Percentiles rank a stretch among this genome's conserved stretches.
These are phyloP conservation scores for Morphnarchus princeps DNA, from an alignment of 2,113 vertebrate genomes.

Conservation along the genomic window DNA sequence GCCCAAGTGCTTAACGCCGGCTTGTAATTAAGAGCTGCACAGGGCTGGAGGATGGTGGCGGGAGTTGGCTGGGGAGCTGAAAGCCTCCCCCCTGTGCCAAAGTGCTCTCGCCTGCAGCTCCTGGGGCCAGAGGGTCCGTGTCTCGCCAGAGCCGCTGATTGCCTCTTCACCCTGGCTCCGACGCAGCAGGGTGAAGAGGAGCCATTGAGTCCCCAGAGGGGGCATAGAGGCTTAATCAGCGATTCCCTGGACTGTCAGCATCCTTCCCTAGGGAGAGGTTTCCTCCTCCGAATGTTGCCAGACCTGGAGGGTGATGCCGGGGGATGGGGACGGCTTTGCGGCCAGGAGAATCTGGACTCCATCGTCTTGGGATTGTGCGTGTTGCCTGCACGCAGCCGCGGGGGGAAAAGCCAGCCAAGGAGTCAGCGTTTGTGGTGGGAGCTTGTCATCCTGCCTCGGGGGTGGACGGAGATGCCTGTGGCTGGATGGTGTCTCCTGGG, in stretches of 20 bases:
- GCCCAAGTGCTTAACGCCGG: neutral
- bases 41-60: neutral
- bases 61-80: neutral
- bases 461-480: neutral
- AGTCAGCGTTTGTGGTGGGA: fast-evolving
- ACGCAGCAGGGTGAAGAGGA: neutral
- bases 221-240: neutral
- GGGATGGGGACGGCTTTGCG: fast-evolving
- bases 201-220: fast-evolving
- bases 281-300: neutral
- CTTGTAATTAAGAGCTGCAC: neutral
- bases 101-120: neutral
- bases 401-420: neutral
- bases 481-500: neutral
- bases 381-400: fast-evolving
- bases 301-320: fast-evolving
- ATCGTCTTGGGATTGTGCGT: fast-evolving
- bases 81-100: neutral
- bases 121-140: fast-evolving
- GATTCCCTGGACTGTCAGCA: fast-evolving
- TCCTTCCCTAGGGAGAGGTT: neutral
- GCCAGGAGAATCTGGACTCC: fast-evolving
- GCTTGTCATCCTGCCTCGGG: neutral
- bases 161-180: neutral
- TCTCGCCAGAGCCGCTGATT: fast-evolving